These are phyloP conservation scores for Lysiphlebus fabarum DNA, from an alignment of 1,140 invertebrate genomes.

Conservation along the genomic window DNA sequence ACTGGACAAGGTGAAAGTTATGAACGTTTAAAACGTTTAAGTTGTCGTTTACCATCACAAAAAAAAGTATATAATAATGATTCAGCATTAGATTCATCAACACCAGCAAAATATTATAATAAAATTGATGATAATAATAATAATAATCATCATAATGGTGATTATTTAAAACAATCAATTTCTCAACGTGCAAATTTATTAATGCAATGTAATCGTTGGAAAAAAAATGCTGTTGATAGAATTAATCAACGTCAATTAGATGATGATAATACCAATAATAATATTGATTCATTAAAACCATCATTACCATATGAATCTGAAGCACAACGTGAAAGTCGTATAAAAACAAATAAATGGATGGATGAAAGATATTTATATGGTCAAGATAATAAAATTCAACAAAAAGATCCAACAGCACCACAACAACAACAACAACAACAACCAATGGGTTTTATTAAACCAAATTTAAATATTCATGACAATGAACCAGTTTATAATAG, in stretches of 20 bases:
- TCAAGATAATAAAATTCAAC: neutral
- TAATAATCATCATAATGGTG: slow-evolving; percentile 16
- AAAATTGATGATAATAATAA: slow-evolving; percentile 2
- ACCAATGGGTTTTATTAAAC: slow-evolving; percentile 38
- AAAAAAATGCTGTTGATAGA: slow-evolving; percentile 28
- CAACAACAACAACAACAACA: slow-evolving; percentile 14
- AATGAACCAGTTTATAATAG: neutral
- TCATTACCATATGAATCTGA: neutral
- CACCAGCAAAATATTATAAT: slow-evolving; percentile 38
- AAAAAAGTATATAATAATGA: slow-evolving; percentile 31
- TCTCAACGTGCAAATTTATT: slow-evolving; percentile 47
- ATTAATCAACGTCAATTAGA: slow-evolving; percentile 17
- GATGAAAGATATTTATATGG: slow-evolving; percentile 40
- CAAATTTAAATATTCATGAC: slow-evolving; percentile 16
- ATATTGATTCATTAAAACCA: slow-evolving; percentile 1
- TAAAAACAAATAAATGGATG: slow-evolving; percentile 41
- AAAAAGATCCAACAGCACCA: slow-evolving; percentile 9
- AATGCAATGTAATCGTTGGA: slow-evolving; percentile 51
- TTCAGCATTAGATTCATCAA: slow-evolving; percentile 37
- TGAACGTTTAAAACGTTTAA: slow-evolving; percentile 37
- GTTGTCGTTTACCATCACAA: slow-evolving; percentile 10
- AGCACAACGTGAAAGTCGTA: slow-evolving; percentile 25
- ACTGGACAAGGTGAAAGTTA: slow-evolving; percentile 44
- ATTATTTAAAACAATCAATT: slow-evolving; percentile 38
- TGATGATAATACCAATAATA: too few species aligned